phyloP scores from a whole-genome alignment of 1,140 invertebrate species.

The Dendroctonus valens region DNA sequence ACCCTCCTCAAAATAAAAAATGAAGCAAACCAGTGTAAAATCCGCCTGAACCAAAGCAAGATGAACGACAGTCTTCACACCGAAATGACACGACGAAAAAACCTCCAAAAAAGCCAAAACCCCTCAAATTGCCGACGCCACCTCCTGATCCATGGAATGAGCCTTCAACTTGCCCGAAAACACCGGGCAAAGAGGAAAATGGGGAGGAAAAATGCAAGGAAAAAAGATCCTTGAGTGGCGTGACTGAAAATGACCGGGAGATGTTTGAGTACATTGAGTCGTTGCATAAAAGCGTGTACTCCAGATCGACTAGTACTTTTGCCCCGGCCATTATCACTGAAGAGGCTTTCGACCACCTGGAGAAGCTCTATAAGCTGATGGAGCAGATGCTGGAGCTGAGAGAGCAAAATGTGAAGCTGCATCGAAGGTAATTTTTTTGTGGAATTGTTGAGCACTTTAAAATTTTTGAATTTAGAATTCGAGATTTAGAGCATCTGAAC shows the following conservation, averaged over 20 bases:
- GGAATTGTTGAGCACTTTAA: background rate
- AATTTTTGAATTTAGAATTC: constrained; percentile 49
- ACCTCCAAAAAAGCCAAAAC: constrained; percentile 35
- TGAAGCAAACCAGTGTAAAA: too few species aligned
- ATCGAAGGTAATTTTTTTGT: constrained; percentile 51
- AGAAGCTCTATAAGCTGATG: constrained; percentile 70
- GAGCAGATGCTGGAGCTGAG: constrained; percentile 71
- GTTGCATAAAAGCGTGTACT: constrained; percentile 37
- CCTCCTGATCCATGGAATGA: constrained; percentile 42
- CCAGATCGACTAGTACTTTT: constrained; percentile 46
- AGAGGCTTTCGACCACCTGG: constrained; percentile 71
- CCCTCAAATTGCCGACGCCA: constrained; percentile 44
- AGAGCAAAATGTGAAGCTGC: constrained; percentile 67
- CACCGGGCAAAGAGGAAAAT: background rate
- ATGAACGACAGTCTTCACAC: constrained; percentile 8
- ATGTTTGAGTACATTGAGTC: constrained; percentile 45
- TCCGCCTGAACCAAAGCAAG: too few species aligned
- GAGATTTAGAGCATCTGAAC: constrained; percentile 71
- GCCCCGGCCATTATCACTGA: constrained; percentile 54
- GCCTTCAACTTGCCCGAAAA: constrained; percentile 8
- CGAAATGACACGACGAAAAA: constrained; percentile 16
- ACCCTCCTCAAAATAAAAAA: too few species aligned
- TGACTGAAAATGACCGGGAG: constrained; percentile 37
- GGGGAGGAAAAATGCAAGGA: background rate
- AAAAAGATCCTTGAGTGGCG: constrained; percentile 13